phyloP scores from a whole-genome alignment of 2,888 invertebrate genomes.

The Esperia sulphurella region DNA sequence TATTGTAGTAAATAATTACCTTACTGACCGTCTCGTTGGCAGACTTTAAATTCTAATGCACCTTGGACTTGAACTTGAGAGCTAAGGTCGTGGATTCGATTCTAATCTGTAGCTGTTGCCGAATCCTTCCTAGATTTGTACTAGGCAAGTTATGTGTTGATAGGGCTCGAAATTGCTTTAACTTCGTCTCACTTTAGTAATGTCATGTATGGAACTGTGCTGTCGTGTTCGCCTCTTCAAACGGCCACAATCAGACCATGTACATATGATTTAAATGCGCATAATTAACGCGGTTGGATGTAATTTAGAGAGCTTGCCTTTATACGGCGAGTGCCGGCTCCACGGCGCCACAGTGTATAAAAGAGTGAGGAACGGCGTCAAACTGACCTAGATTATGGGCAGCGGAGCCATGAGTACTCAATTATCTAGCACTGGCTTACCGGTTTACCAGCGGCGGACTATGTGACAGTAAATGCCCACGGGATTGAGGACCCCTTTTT shows the following conservation, averaged over 20 bases:
- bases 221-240: conserved; percentile 4
- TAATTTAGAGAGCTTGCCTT: conserved; percentile 13
- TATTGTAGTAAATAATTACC: no score
- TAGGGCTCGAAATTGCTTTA: no score
- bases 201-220: no score
- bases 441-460: conserved; percentile 7
- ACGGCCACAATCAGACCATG: conserved; percentile 7
- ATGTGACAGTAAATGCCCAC: background rate
- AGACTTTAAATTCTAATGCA: no score
- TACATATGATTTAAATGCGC: conserved; percentile 16
- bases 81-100: no score
- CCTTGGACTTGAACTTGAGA: no score
- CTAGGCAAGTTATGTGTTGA: no score
- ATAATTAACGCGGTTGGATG: conserved; percentile 12
- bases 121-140: no score
- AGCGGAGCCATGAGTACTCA: conserved; percentile 10
- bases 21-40: no score
- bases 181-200: no score
- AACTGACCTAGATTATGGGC: conserved; percentile 19
- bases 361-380: conserved; percentile 6
- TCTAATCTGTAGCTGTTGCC: no score
- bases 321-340: conserved; percentile 8
- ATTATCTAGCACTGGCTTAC: conserved; percentile 12
- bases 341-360: conserved; percentile 9
- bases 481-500: no score